phyloP scores from a whole-genome alignment of 2,113 vertebrate genomes.

The Poicephalus gulielmi region DNA sequence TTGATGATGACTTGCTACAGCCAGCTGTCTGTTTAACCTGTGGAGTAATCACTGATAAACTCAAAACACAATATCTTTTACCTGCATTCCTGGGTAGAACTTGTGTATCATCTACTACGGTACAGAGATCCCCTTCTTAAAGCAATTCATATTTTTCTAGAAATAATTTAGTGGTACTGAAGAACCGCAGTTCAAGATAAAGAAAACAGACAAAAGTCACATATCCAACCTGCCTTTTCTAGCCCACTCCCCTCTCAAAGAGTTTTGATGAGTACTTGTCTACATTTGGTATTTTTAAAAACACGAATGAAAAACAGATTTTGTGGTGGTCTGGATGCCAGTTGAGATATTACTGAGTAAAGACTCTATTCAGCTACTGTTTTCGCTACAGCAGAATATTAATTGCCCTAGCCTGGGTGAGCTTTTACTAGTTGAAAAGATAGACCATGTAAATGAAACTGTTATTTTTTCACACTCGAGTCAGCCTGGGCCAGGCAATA shows the following conservation, averaged over 20 bases:
- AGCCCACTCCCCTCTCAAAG: not conserved
- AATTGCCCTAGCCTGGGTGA: not conserved
- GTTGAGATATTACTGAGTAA: not conserved
- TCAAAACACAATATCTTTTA: not conserved
- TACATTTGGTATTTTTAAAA: not conserved
- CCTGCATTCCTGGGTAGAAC: not conserved
- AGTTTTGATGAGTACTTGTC: not conserved
- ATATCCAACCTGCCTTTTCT: not conserved
- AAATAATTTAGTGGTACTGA: not conserved
- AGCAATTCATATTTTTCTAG: not conserved
- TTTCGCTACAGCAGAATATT: not conserved
- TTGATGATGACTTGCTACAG: not conserved
- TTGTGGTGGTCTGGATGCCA: not conserved
- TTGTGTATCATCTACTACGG: not conserved
- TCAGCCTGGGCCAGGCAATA: not conserved
- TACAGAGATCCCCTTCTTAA: not conserved
- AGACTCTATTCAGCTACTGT: not conserved
- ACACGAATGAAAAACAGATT: not conserved
- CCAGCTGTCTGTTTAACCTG: not conserved
- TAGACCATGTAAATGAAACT: not conserved
- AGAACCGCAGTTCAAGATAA: not conserved
- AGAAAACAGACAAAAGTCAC: not conserved
- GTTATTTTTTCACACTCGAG: not conserved
- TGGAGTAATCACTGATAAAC: not conserved
- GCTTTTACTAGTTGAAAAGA: not conserved